Evolutionary conservation across 2,113 vertebrate species (phyloP).

Genomic region (Barbus barbus): DNA sequence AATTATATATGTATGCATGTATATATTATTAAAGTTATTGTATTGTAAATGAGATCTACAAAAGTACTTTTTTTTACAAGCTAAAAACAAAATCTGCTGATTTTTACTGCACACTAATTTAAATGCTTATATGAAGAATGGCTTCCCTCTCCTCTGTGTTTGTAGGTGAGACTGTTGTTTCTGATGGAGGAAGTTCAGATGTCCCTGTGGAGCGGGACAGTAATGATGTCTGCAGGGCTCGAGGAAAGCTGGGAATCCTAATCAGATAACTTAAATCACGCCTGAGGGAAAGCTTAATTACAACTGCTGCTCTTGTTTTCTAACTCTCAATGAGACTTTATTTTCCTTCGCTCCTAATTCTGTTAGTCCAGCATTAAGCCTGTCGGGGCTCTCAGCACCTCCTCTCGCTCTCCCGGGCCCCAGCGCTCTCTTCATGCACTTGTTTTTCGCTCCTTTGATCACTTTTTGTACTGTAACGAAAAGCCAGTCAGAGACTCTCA

Average conservation of each 20-base stretch:
- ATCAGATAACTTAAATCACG: constrained; percentile 39
- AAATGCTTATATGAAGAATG: too few relatives aligned
- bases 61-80: too few relatives aligned
- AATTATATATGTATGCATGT: too few relatives aligned
- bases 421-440: too few relatives aligned
- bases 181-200: constrained; percentile 31
- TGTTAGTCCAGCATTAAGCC: not conserved
- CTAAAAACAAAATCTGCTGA: too few relatives aligned
- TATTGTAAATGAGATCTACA: too few relatives aligned
- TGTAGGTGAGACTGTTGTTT: not conserved
- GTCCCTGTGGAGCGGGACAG: constrained; percentile 26
- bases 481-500: not conserved
- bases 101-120: too few relatives aligned
- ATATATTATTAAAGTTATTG: too few relatives aligned
- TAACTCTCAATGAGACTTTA: not conserved
- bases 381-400: not conserved
- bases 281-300: constrained; percentile 44
- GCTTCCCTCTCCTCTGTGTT: too few relatives aligned
- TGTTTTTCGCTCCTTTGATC: not conserved
- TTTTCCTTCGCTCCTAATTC: not conserved
- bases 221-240: constrained; percentile 40
- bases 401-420: not conserved
- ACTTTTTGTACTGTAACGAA: not conserved
- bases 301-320: constrained; percentile 14
- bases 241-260: constrained; percentile 16